Base-by-base conservation (phyloP, 2,888 invertebrate genomes). In the Xanthia togata region DNA sequence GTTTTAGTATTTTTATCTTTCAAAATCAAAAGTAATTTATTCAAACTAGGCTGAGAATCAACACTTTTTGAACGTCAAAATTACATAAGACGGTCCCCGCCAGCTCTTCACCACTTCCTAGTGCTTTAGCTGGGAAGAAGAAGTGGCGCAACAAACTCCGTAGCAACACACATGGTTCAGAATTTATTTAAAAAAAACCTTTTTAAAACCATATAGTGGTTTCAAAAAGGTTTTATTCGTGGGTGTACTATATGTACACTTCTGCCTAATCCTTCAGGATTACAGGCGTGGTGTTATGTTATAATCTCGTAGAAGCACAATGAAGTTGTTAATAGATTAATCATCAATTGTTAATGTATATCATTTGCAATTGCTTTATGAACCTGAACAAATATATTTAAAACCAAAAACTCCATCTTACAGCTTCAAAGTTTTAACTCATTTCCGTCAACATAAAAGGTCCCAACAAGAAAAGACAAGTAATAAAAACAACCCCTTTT, bases 401-500 rank as follows among this genome's bases (percentile, higher is more conserved):
- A 74, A 59, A 38, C 14, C 41, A 23, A 8, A 9, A 47, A 14
- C 26, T 35, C 4, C 3, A 6, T 44, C 17, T 14, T 4, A 44
- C 8, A 35, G 23, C 59, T 47, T 38, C 3, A 44, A 64, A 65
- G 57, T 26, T 65, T 81, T 50, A 81, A 50, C 82, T 82, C n/a
- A 62, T 78, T 83, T 68, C 31, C 62, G 12, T 3, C 35, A 57
- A 44, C 20, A 67, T 38, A 83, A 67, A 60, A 11, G 14, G 1
- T 47, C 23, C 12, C 3, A 8, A 14, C 23, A 72, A 73, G 2
- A 72, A 73, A 64, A 68, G 23, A n/a, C 47, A 41, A 81, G 14
- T 20, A 17, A n/a, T 63, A 71, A 70, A 79, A 75, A 75, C 68
- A 57, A 70, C 23, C 83, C 11, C 23, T 65, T 73, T 74, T 60